Evolutionary conservation across 1,140 invertebrate species (phyloP).

Genomic region (Paraescarpia echinospica): DNA sequence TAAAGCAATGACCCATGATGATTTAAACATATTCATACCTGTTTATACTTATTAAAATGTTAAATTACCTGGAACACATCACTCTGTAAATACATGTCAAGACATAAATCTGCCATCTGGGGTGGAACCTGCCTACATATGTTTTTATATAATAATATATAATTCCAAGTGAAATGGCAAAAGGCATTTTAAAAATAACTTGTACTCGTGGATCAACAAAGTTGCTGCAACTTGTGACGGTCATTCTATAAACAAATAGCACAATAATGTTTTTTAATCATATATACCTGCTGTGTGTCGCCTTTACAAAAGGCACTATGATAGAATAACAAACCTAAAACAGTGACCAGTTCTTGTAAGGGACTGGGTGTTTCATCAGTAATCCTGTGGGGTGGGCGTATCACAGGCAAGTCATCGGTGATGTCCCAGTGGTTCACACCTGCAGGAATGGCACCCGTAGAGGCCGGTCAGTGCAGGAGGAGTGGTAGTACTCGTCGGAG

Average conservation of each 20-base stretch:
- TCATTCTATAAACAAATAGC: background rate
- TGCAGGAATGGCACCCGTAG: too few species aligned
- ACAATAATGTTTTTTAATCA: background rate
- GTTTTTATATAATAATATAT: background rate
- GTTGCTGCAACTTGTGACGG: too few species aligned
- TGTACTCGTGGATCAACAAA: too few species aligned
- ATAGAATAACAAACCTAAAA: background rate
- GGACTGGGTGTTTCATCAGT: background rate
- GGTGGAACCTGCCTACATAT: background rate
- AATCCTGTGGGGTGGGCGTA: background rate
- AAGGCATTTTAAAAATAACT: too few species aligned
- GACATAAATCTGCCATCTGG: background rate
- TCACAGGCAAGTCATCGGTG: background rate
- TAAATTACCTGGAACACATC: background rate
- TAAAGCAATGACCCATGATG: background rate
- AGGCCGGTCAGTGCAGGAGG: too few species aligned
- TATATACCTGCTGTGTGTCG: too few species aligned
- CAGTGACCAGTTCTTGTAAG: background rate
- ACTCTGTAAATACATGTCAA: background rate
- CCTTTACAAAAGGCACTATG: background rate
- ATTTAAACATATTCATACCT: background rate
- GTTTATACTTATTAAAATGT: background rate
- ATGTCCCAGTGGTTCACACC: constrained; percentile 3
- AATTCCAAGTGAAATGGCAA: too few species aligned
- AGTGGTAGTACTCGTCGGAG: too few species aligned